These are phyloP conservation scores for Phylloscopus collybita DNA, from an alignment of 2,797 vertebrate species.

Conservation along the genomic window DNA sequence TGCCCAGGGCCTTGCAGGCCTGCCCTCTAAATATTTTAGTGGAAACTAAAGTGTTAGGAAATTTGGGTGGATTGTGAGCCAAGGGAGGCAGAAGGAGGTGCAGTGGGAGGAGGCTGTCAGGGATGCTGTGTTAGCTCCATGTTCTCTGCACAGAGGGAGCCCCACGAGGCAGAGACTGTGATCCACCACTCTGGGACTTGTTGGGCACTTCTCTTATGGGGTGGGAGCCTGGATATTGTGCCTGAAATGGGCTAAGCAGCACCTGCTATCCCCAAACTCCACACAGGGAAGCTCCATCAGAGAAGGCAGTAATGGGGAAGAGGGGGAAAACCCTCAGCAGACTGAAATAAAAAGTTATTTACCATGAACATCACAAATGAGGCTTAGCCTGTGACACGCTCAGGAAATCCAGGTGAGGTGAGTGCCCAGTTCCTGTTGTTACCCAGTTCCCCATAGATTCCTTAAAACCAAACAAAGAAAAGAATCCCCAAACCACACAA, in stretches of 20 bases:
- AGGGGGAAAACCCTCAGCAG: not conserved
- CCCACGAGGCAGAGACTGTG: rapidly evolving
- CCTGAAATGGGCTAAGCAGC: not conserved
- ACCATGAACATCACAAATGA: not conserved
- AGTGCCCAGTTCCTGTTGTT: not conserved
- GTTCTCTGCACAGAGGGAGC: not conserved
- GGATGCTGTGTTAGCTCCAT: not conserved
- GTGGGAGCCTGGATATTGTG: not conserved
- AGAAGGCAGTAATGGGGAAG: not conserved
- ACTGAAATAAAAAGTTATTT: not conserved
- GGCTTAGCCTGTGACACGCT: not conserved
- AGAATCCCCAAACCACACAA: not conserved
- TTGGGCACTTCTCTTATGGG: rapidly evolving
- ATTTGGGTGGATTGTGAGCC: not conserved
- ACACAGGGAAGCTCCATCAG: not conserved
- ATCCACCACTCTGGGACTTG: rapidly evolving
- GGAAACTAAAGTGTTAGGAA: not conserved
- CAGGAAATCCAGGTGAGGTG: not conserved
- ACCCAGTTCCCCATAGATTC: not conserved
- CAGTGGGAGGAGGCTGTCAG: not conserved
- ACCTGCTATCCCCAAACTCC: not conserved
- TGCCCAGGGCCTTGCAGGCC: not conserved
- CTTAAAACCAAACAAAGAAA: not conserved
- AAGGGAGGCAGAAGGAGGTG: not conserved
- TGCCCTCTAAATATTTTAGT: not conserved